Evolutionary conservation across 2,888 invertebrate genomes (phyloP), one percentile per base, ranked within the genome.

Genomic region (Drosophila cracens): DNA sequence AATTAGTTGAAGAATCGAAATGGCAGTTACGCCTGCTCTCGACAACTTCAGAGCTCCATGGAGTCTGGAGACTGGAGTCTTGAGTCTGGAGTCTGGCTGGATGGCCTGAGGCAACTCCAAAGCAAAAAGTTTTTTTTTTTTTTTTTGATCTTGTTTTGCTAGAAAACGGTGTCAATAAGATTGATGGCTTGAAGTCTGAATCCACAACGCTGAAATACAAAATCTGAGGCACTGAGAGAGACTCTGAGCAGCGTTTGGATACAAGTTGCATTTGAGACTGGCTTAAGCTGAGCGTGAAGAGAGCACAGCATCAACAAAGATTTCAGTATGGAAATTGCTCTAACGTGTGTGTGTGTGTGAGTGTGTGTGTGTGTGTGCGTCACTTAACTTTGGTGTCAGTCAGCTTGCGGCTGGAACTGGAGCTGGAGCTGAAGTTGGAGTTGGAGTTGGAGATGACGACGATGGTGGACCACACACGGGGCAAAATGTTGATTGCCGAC

Each of bases 91-190:
- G 70, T 70, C 29, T 49, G 49, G 8, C 31, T 18, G 36, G 31
- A 21, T 46, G 49, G 63, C 43, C 38, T 10, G 25, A 13, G 36
- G 54, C 56, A 10, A 16, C 1, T 29, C 18, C 49, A 51, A 51
- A 51, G 27, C 27, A 49, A 27, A 48, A 43, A 27, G 4, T 18
- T 27, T 54, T 27, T 59, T 52, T 10, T 27, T 56, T 59, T 69
- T 76, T 53, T 48, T 73, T 82, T 74, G 62, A 51, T 79, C 69
- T 76, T 67, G 68, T 76, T 80, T 83, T 73, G 74, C 60, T 63
- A 58, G 31, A 56, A 75, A 91, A 90, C 90, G 90, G 91, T 92
- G 91, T 90, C 92, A 92, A 91, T 90, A 92, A 92, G 92, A 91
- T 91, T 92, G 92, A 91, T 92, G 92, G 91, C 84, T 89, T 65